Conservation (phyloP, 2,888 invertebrate species). For the Toxonevra muliebris region DNA sequence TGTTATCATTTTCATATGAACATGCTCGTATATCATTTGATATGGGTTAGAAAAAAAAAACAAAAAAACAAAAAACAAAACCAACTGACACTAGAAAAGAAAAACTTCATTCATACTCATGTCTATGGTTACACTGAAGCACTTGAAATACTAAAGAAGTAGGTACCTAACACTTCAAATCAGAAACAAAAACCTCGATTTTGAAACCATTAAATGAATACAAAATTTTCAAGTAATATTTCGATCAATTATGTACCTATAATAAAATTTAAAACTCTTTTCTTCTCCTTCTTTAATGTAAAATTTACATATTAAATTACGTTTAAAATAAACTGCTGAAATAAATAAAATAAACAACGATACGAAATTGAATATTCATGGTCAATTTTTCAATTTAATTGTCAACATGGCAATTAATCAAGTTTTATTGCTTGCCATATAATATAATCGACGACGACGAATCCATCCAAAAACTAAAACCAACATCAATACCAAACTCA, state of each 20-base stretch:
- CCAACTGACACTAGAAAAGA: not conserved
- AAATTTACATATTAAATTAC: slow-evolving; percentile 14
- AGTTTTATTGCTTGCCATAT: slow-evolving; percentile 1
- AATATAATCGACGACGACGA: too few relatives aligned
- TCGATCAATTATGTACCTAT: too few relatives aligned
- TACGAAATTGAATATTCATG: slow-evolving; percentile 26
- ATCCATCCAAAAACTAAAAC: too few relatives aligned
- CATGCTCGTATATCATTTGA: not conserved
- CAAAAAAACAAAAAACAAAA: not conserved
- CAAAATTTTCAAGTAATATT: too few relatives aligned
- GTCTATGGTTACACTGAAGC: too few relatives aligned
- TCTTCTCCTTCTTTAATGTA: not conserved
- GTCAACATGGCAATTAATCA: slow-evolving; percentile 27
- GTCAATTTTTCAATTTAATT: slow-evolving; percentile 30
- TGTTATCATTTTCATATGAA: not conserved
- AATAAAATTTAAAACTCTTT: too few relatives aligned
- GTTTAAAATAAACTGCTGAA: too few relatives aligned
- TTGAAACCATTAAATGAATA: too few relatives aligned
- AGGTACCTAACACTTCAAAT: too few relatives aligned
- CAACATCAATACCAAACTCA: too few relatives aligned
- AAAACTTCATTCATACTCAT: not conserved
- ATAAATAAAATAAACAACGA: not conserved
- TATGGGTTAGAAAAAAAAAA: not conserved
- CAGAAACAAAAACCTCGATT: too few relatives aligned
- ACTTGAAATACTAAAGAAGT: too few relatives aligned